Evolutionary conservation across 1,140 invertebrate species (phyloP).

Genomic region (Holcopasites calliopsidis): DNA sequence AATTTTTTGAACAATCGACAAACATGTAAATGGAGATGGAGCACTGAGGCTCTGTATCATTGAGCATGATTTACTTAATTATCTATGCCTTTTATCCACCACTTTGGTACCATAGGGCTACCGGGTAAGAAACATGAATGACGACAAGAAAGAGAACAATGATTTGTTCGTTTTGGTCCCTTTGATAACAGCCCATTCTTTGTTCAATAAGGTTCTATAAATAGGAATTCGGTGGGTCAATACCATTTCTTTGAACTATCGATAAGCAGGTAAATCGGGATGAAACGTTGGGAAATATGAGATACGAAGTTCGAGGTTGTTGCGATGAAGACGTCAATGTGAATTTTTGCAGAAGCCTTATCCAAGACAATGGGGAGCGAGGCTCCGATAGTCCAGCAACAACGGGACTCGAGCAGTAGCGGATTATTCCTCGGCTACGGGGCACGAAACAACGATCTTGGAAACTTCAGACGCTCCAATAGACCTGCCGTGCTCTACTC

Average conservation of each 20-base stretch:
- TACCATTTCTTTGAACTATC: background rate
- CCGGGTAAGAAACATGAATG: no score
- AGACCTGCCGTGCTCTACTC: background rate
- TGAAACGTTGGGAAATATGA: background rate
- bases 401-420: constrained; percentile 41
- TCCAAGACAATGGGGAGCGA: constrained; percentile 38
- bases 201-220: no score
- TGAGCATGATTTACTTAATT: no score
- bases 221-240: no score
- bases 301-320: constrained; percentile 16
- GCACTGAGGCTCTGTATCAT: no score
- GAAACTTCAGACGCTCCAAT: constrained; percentile 3
- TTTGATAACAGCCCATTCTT: no score
- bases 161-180: no score
- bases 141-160: no score
- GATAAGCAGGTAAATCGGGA: background rate
- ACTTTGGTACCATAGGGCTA: no score
- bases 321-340: constrained; percentile 41
- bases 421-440: constrained; percentile 27
- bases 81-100: no score
- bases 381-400: constrained; percentile 36
- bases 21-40: no score
- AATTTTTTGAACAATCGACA: no score
- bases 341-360: constrained; percentile 33
- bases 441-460: constrained; percentile 26